phyloP scores from a whole-genome alignment of 2,888 invertebrate genomes.

The Diogma glabrata region DNA sequence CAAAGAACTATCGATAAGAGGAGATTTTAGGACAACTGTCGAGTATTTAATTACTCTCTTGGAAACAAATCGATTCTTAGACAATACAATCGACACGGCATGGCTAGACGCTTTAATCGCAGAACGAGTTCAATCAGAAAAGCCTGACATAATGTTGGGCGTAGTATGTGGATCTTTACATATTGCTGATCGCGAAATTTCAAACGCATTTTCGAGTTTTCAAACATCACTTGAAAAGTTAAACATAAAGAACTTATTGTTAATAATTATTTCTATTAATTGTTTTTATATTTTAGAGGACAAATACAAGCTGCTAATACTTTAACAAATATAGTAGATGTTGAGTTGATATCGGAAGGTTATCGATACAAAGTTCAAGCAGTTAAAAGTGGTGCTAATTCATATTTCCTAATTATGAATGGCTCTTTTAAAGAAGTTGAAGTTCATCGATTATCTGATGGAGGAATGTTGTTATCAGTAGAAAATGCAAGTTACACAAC shows the following conservation, averaged over 20 bases:
- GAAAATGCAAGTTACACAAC: constrained; percentile 93
- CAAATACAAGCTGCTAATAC: constrained; percentile 88
- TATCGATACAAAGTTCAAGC: constrained; percentile 80
- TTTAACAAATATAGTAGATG: constrained; percentile 75
- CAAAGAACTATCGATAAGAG: constrained; percentile 93
- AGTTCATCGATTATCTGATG: constrained; percentile 79
- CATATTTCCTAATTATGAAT: constrained; percentile 92
- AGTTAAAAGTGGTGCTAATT: constrained; percentile 82
- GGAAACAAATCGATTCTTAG: constrained; percentile 83
- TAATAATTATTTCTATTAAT: no score
- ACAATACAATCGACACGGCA: constrained; percentile 88
- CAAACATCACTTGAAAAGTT: constrained; percentile 84
- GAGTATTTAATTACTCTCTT: constrained; percentile 93
- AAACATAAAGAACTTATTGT: no score
- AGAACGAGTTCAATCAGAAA: constrained; percentile 83
- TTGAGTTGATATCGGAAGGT: constrained; percentile 83
- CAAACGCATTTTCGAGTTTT: constrained; percentile 76
- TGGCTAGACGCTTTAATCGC: constrained; percentile 96
- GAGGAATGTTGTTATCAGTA: constrained; percentile 81
- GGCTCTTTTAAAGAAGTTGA: constrained; percentile 92
- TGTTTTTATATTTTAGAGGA: no score
- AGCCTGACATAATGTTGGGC: constrained; percentile 83
- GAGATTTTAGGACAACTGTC: constrained; percentile 96
- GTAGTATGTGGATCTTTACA: constrained; percentile 89
- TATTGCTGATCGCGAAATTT: constrained; percentile 80